A percentile compares a stretch with the other conserved stretches of the same genome.
Conservation (phyloP, 2,797 vertebrate genomes). For the Gallinago nigripennis region DNA sequence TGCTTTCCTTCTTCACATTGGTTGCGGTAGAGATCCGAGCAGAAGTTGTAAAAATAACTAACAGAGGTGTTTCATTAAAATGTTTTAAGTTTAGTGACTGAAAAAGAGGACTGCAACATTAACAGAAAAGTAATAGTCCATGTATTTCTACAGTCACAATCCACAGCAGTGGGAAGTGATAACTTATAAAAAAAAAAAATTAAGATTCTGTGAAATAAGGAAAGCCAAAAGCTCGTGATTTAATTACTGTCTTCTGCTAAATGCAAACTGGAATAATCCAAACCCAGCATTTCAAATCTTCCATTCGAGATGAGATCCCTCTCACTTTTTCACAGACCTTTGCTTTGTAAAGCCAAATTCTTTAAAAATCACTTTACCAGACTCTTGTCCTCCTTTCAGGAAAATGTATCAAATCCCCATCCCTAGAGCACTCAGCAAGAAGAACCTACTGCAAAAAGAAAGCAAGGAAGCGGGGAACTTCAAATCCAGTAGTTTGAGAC, state of each 20-base stretch:
- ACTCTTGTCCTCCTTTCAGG: conserved; percentile 23
- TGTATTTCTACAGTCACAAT: not conserved
- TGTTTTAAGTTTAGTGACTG: not conserved
- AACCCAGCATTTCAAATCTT: conserved; percentile 12
- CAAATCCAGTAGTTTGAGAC: not conserved
- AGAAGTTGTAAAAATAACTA: not conserved
- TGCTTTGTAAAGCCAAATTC: not conserved
- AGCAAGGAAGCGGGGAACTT: not conserved
- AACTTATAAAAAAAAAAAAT: not conserved
- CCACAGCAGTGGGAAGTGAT: not conserved
- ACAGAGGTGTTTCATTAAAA: not conserved
- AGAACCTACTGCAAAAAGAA: not conserved
- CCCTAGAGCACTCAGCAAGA: not conserved
- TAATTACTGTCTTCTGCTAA: not conserved
- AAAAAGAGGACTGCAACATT: not conserved
- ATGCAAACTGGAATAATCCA: not conserved
- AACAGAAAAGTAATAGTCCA: not conserved
- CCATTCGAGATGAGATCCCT: conserved; percentile 13
- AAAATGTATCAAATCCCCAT: conserved; percentile 12
- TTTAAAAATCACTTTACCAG: conserved; percentile 40
- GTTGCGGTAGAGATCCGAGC: not conserved
- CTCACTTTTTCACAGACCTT: conserved; percentile 22
- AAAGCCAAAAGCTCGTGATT: not conserved
- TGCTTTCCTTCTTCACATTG: not conserved
- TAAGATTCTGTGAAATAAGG: not conserved